A percentile compares a stretch with the other conserved stretches of the same genome.
Evolutionary conservation across 1,140 invertebrate species (phyloP).

Genomic region (Brachystomella parvula): DNA sequence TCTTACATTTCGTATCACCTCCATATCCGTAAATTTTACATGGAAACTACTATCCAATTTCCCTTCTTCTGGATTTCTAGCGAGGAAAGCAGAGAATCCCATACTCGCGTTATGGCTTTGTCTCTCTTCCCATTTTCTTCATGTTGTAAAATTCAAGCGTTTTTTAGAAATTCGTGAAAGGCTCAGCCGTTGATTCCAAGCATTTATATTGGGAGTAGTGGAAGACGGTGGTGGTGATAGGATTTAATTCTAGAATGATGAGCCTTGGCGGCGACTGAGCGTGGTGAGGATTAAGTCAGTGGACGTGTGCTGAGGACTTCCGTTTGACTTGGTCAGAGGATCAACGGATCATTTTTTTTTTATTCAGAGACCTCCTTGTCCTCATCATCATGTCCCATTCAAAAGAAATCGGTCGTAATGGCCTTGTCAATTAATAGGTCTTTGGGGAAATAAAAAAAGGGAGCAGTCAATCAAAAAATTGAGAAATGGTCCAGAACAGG

Average conservation of each 20-base stretch:
- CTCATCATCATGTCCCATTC: background rate
- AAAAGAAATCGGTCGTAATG: background rate
- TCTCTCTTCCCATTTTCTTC: no score
- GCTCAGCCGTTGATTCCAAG: background rate
- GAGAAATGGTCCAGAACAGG: no score
- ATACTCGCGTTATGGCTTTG: no score
- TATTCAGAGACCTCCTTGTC: background rate
- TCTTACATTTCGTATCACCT: no score
- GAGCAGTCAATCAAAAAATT: constrained; percentile 1
- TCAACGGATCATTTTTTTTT: no score
- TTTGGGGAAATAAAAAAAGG: background rate
- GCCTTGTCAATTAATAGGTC: constrained; percentile 6
- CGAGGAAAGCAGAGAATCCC: no score
- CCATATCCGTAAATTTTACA: no score
- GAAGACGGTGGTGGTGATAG: background rate
- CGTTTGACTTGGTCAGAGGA: background rate
- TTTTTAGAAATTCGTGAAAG: no score
- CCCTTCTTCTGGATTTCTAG: no score
- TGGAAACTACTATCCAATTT: no score
- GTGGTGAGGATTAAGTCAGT: background rate
- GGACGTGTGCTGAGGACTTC: no score
- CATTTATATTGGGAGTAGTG: background rate
- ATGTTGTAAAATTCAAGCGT: no score
- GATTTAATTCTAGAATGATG: background rate
- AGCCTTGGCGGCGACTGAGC: background rate